Evolutionary conservation across 2,888 invertebrate species (phyloP), one percentile per base, ranked within the genome.

Genomic region (Lithophane semibrunnea): DNA sequence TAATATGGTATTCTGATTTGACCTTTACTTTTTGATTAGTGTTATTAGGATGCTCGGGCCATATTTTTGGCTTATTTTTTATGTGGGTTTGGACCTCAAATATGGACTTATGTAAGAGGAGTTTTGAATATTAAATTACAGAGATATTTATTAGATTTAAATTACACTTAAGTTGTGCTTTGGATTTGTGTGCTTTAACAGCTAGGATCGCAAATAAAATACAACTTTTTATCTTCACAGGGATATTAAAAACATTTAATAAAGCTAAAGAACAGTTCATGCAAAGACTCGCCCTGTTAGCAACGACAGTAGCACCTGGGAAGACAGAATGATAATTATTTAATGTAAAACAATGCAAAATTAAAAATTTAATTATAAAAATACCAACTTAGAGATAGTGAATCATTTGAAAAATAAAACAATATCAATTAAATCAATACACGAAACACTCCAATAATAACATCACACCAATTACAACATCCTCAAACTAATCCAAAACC

Each of bases 21-120:
- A 86, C 86, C 74, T 86, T 68, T 58, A 70, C 65, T 78, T 77
- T 83, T 77, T 86, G 44, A 86, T 86, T 83, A 83, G 16, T 83
- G 77, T 75, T 75, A 75, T 72, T 72, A 54, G 60, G 65, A 9
- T 64, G 54, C 47, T 67, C 63, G 42, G 24, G 49, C 37, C n/a
- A 44, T 29, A 47, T 64, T 44, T 10, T 42, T 7, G 13, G 12
- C 0, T 13, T 29, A 8, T 60, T 56, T 66, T 72, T n/a, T 58
- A 3, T 16, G 21, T 21, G 12, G 5, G 18, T 58, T 52, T 21
- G 10, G 16, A 29, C 16, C 3, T 24, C 58, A 29, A 29, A 47
- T 47, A 37, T 21, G 0, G n/a, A 52, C 2, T n/a, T 8, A 21
- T 21, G 12, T 37, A 44, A 18, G 0, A 21, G 9, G 10, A n/a